Evolutionary conservation across 2,888 invertebrate genomes (phyloP).

Genomic region (Halocaridina rubra): DNA sequence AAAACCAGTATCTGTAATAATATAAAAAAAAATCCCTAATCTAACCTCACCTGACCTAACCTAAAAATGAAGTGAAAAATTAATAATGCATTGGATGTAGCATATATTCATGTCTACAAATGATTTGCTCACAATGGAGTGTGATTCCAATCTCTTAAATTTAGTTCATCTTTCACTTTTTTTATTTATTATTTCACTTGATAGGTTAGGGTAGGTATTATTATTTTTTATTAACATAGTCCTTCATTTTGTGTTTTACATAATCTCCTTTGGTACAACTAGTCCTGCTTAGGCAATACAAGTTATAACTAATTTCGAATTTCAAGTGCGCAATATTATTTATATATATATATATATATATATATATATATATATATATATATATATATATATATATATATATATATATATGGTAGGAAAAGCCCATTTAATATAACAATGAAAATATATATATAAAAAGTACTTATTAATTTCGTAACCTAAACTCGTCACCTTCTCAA

Average conservation of each 20-base stretch:
- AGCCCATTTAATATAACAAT: too few species aligned
- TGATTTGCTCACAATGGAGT: too few species aligned
- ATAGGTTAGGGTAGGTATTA: background rate
- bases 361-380: slow-evolving; percentile 3
- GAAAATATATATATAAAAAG: too few species aligned
- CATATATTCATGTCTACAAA: too few species aligned
- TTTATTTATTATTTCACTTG: background rate
- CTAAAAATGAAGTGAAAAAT: background rate
- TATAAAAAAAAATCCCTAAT: background rate
- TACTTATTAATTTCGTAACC: too few species aligned
- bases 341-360: background rate
- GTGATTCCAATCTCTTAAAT: too few species aligned
- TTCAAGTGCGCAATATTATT: background rate
- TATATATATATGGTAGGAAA: too few species aligned
- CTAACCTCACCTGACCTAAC: background rate
- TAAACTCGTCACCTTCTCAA: too few species aligned
- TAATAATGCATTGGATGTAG: too few species aligned
- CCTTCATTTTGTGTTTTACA: background rate
- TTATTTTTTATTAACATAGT: background rate
- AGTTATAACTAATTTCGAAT: background rate
- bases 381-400: background rate
- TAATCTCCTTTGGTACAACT: background rate
- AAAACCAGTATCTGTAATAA: background rate
- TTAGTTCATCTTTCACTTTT: background rate
- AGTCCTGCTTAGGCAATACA: background rate